Evolutionary conservation across 2,113 vertebrate species (phyloP).

Genomic region (Lagopus muta): DNA sequence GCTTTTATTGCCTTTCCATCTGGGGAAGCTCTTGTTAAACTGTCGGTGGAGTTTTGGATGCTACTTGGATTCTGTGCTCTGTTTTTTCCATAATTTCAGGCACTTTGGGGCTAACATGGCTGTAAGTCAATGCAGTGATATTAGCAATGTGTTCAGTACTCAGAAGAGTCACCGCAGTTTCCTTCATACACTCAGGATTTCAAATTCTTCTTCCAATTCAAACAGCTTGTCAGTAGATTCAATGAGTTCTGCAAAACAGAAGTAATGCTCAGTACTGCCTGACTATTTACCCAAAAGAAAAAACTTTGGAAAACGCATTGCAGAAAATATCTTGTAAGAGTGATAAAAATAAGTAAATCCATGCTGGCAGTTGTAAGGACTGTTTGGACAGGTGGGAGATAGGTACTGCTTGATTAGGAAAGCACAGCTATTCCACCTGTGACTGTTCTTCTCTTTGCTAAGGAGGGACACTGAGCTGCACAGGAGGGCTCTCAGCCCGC

Average conservation of each 20-base stretch:
- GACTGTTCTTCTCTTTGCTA: background rate
- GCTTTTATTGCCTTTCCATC: slow-evolving; percentile 42
- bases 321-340: background rate
- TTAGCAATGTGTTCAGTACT: slow-evolving; percentile 53
- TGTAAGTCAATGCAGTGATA: slow-evolving; percentile 69
- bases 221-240: slow-evolving; percentile 89
- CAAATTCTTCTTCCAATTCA: slow-evolving; percentile 90
- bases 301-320: background rate
- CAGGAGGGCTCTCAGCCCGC: background rate
- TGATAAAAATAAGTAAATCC: background rate
- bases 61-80: slow-evolving; percentile 72
- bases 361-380: background rate
- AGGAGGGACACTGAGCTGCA: background rate
- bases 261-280: background rate
- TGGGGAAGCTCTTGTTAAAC: slow-evolving; percentile 39
- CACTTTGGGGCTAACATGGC: slow-evolving; percentile 83
- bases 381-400: background rate
- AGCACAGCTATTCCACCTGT: background rate
- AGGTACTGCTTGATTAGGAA: background rate
- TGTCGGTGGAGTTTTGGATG: slow-evolving; percentile 51
- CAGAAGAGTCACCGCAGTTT: slow-evolving; percentile 26
- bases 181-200: slow-evolving; percentile 87
- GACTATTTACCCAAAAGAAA: background rate
- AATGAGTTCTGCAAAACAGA: slow-evolving; percentile 83
- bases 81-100: slow-evolving; percentile 73